Conservation (phyloP, 1,140 invertebrate species). For the Centruroides sculpturatus region DNA sequence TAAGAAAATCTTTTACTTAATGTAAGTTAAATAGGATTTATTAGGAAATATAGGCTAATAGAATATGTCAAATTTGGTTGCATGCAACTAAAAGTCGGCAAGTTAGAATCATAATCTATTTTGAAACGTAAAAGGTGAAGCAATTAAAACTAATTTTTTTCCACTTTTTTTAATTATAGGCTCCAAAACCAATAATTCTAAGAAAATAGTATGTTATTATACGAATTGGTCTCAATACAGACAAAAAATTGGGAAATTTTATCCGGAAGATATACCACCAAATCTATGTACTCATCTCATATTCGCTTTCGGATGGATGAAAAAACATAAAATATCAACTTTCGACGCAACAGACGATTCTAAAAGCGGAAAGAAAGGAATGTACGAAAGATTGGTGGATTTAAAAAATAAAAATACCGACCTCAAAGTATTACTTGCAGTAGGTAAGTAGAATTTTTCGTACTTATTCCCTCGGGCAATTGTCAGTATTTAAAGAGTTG, state of each 20-base stretch:
- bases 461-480: too few species aligned
- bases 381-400: constrained; percentile 68
- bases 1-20: too few species aligned
- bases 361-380: constrained; percentile 74
- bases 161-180: constrained; percentile 6
- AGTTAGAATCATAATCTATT: too few species aligned
- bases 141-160: neutral
- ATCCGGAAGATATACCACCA: constrained; percentile 86
- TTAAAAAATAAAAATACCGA: constrained; percentile 80
- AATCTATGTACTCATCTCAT: constrained; percentile 91
- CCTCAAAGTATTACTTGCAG: constrained; percentile 70
- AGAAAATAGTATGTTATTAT: constrained; percentile 72
- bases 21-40: too few species aligned
- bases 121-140: too few species aligned
- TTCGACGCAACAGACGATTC: constrained; percentile 87
- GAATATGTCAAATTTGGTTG: too few species aligned
- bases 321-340: constrained; percentile 79
- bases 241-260: constrained; percentile 79
- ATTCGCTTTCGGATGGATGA: constrained; percentile 92
- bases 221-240: constrained; percentile 96
- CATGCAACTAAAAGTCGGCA: too few species aligned
- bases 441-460: constrained; percentile 45
- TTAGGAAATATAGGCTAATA: too few species aligned
- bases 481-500: too few species aligned
- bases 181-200: constrained; percentile 2